Evolutionary conservation across 2,888 invertebrate species (phyloP).

Genomic region (Xanthorhoe designata): DNA sequence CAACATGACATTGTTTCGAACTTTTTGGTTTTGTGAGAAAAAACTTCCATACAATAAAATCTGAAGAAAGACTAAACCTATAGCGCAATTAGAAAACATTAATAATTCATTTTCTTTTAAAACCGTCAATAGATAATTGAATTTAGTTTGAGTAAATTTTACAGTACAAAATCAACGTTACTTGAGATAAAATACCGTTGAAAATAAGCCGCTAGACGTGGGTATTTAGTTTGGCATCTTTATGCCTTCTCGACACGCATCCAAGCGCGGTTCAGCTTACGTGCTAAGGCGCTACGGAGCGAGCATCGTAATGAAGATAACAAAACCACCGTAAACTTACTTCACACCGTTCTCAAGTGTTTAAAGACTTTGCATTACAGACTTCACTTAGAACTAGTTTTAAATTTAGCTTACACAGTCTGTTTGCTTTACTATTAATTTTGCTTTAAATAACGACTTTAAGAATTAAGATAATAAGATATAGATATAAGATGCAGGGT

Average conservation of each 20-base stretch:
- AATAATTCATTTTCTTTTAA: too few species aligned
- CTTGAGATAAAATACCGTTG: background rate
- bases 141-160: background rate
- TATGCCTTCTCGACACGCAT: constrained; percentile 29
- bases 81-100: too few species aligned
- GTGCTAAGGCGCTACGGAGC: constrained; percentile 10
- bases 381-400: background rate
- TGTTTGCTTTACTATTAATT: background rate
- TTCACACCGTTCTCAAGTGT: constrained; percentile 13
- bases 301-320: constrained; percentile 25
- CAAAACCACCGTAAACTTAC: constrained; percentile 25
- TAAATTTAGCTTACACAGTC: background rate
- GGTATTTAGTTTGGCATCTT: background rate
- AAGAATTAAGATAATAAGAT: too few species aligned
- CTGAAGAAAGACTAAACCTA: too few species aligned
- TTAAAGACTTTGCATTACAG: constrained; percentile 10
- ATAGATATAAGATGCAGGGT: too few species aligned
- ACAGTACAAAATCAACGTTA: background rate
- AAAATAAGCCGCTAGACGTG: background rate
- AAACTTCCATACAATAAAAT: too few species aligned
- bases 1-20: background rate
- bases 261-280: constrained; percentile 15
- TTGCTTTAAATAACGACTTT: background rate
- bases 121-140: too few species aligned
- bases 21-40: background rate